Percentiles rank a stretch among this genome's conserved stretches.
Evolutionary conservation across 2,797 vertebrate genomes (phyloP).

Genomic region (Hippocampus kuda): DNA sequence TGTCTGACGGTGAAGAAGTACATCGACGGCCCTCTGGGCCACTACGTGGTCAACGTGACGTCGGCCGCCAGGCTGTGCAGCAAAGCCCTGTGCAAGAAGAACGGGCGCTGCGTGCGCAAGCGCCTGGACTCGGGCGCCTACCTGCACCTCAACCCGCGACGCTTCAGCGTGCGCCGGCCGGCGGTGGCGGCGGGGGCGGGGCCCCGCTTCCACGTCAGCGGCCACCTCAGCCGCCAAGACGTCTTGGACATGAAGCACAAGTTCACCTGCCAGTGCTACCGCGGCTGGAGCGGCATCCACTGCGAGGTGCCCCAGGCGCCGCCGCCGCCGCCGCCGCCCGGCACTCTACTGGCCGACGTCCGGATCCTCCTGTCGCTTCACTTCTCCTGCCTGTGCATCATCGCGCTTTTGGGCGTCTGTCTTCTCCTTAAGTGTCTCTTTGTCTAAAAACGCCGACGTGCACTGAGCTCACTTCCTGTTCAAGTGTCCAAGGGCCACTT

Average conservation of each 20-base stretch:
- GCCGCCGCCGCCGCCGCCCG: conserved; percentile 11
- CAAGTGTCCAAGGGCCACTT: not conserved
- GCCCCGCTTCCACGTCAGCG: conserved; percentile 62
- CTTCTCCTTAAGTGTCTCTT: conserved; percentile 63
- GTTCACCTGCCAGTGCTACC: conserved; percentile 83
- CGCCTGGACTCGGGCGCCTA: conserved; percentile 63
- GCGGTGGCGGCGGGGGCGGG: conserved; percentile 23
- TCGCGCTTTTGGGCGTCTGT: conserved; percentile 60
- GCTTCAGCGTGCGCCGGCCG: conserved; percentile 62
- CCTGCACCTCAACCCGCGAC: conserved; percentile 73
- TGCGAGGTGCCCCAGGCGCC: conserved; percentile 70
- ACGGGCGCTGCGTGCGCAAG: conserved; percentile 79
- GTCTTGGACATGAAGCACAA: conserved; percentile 74
- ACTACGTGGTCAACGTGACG: conserved; percentile 83
- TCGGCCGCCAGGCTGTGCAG: conserved; percentile 83
- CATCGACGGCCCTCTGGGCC: conserved; percentile 74
- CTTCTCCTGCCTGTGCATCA: conserved; percentile 60
- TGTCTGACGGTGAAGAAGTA: conserved; percentile 76
- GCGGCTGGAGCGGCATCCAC: conserved; percentile 78
- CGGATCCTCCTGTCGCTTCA: conserved; percentile 51
- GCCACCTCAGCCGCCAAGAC: conserved; percentile 60
- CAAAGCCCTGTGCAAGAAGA: conserved; percentile 78
- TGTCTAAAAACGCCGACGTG: conserved; percentile 27
- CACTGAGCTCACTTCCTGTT: not conserved
- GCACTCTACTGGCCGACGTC: conserved; percentile 44